Base-by-base conservation (phyloP, 2,888 invertebrate species). In the Beris morrisii region DNA sequence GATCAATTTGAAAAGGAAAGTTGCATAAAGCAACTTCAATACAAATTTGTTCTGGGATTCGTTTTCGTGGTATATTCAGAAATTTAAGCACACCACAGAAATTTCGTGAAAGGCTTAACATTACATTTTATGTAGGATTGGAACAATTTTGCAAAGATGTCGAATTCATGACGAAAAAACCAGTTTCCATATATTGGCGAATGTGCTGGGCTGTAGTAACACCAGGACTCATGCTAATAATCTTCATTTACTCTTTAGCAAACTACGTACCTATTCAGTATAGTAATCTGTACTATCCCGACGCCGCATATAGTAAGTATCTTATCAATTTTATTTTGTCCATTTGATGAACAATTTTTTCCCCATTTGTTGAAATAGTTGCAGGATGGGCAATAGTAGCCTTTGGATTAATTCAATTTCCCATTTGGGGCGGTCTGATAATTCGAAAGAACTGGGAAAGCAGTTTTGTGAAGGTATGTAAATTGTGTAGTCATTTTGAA, bases 151-250 rank as follows among this genome's bases (percentile, higher is more conserved):
- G 87, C 70, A 79, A 84, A 58, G 93, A 93, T 74, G 80, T 92
- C 48, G 89, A 92, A 75, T 93, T 87, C 76, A 93, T 93, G 92
- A 78, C 89, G 72, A 85, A 87, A 28, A 82, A 81, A 15, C 85
- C 84, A 74, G 87, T 77, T 0, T 84, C 87, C 0, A 70, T 86
- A 11, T 93, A 91, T 76, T 93, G 92, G 92, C 84, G 91, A 56
- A 67, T 88, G 28, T 91, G 90, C 70, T 93, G 93, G 93, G 84
- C 85, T 0, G 64, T 90, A 45, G 81, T 91, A 59, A 89, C 89
- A 6, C 93, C 92, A 0, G 75, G 84, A 0, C 81, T 89, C 71
- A 86, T 92, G 83, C 78, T 86, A 6, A 75, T 85, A 1, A 90
- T 92, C 48, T 87, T 92, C 72, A 72, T 89, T 4, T 92, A 91